phyloP scores from a whole-genome alignment of 2,797 vertebrate genomes.

The Amniataba percoides region DNA sequence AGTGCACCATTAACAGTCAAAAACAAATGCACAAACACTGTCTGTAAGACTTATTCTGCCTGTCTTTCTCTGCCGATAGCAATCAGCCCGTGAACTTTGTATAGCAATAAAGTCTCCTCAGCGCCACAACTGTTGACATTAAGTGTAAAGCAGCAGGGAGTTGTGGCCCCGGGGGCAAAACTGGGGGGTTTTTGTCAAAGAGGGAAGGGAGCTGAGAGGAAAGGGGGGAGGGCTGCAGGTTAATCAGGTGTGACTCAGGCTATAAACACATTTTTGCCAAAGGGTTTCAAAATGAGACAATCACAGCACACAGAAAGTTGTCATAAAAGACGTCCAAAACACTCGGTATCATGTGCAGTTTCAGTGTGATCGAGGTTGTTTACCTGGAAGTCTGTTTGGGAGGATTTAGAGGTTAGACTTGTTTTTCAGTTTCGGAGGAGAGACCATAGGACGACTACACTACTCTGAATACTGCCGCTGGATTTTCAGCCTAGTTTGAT shows the following conservation, averaged over 20 bases:
- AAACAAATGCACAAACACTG: conserved; percentile 12
- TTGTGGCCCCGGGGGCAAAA: conserved; percentile 44
- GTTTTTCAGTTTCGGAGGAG: conserved; percentile 24
- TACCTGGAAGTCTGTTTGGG: conserved; percentile 27
- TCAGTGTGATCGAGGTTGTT: conserved; percentile 29
- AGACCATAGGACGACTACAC: neutral
- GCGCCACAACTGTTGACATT: conserved; percentile 49
- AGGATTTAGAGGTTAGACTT: conserved; percentile 34
- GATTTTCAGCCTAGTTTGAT: neutral
- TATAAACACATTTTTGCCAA: conserved; percentile 41
- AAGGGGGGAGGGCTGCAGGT: conserved; percentile 21
- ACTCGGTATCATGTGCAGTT: conserved; percentile 5
- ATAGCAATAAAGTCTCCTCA: conserved; percentile 30
- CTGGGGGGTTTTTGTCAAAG: conserved; percentile 59
- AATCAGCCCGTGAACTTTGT: conserved; percentile 52
- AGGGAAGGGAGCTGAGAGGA: conserved; percentile 6
- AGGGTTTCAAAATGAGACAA: conserved; percentile 37
- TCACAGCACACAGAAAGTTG: conserved; percentile 22
- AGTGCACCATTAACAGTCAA: neutral
- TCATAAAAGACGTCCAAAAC: conserved; percentile 19
- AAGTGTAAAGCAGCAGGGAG: conserved; percentile 61
- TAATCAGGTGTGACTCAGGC: conserved; percentile 57
- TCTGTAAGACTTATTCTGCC: neutral
- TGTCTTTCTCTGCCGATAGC: conserved; percentile 5
- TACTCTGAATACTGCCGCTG: neutral